Evolutionary conservation across 1,140 invertebrate genomes (phyloP).

Genomic region (Manduca sexta): DNA sequence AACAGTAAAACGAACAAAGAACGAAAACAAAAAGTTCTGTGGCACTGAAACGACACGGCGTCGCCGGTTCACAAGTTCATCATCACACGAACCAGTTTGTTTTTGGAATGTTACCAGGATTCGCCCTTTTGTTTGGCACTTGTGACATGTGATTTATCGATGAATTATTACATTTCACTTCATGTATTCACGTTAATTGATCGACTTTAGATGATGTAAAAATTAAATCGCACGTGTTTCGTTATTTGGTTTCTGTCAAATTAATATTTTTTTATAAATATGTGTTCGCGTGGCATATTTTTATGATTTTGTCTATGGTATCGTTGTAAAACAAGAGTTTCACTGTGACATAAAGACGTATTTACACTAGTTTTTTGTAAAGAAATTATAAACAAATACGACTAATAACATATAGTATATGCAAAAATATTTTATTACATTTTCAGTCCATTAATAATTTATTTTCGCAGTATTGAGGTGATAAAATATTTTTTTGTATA

Average conservation of each 20-base stretch:
- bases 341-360: not conserved
- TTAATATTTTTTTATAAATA: constrained; percentile 22
- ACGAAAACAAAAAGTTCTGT: constrained; percentile 63
- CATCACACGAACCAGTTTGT: constrained; percentile 65
- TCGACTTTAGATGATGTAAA: constrained; percentile 4
- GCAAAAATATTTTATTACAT: not conserved
- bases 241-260: constrained; percentile 28
- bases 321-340: not conserved
- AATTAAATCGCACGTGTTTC: constrained; percentile 22
- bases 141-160: constrained; percentile 15
- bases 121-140: constrained; percentile 13
- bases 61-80: constrained; percentile 71
- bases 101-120: constrained; percentile 65
- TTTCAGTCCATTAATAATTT: not conserved
- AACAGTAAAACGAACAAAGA: constrained; percentile 59
- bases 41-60: constrained; percentile 60
- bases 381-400: too few species aligned
- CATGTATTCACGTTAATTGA: constrained; percentile 8
- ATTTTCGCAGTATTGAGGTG: not conserved
- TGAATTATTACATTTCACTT: constrained; percentile 13
- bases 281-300: constrained; percentile 36
- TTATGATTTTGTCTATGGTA: constrained; percentile 24
- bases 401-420: too few species aligned
- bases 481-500: too few species aligned
- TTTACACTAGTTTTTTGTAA: too few species aligned